Evolutionary conservation across 2,888 invertebrate species (phyloP).

Genomic region (Thecocarcelia acutangulata): DNA sequence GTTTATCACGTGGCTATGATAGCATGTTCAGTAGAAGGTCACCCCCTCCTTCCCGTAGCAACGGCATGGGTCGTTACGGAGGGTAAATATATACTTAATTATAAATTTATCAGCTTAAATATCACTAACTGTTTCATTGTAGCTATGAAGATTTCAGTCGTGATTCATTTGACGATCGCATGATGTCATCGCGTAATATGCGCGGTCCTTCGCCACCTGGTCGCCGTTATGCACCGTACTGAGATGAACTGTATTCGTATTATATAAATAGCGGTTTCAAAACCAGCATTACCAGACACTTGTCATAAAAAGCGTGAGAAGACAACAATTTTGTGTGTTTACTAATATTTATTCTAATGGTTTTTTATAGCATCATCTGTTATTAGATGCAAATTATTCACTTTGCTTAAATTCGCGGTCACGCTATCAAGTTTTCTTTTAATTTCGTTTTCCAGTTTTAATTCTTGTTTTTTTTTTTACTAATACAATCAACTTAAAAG

Average conservation of each 20-base stretch:
- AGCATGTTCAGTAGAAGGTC: conserved; percentile 92
- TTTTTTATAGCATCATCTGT: conserved; percentile 14
- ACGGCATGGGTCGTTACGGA: conserved; percentile 80
- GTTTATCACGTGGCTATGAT: conserved; percentile 86
- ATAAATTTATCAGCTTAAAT: background rate
- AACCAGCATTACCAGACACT: conserved; percentile 46
- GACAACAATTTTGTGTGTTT: conserved; percentile 31
- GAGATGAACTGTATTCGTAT: conserved; percentile 80
- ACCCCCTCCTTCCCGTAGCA: conserved; percentile 83
- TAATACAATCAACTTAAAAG: no score
- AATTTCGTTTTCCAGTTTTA: no score
- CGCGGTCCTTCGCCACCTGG: conserved; percentile 92
- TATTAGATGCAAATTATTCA: conserved; percentile 14
- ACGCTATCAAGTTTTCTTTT: no score
- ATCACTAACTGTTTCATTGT: conserved; percentile 74
- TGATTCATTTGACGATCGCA: conserved; percentile 93
- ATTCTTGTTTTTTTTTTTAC: no score
- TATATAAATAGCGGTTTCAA: conserved; percentile 71
- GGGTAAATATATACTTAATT: conserved; percentile 73
- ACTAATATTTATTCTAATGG: conserved; percentile 5
- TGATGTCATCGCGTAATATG: conserved; percentile 83
- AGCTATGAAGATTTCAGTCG: conserved; percentile 94
- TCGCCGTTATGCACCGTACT: conserved; percentile 93
- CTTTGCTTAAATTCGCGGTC: no score
- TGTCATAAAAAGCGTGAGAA: conserved; percentile 19